Evolutionary conservation across 2,797 vertebrate species (phyloP).

Genomic region (Pseudochromis fuscus): DNA sequence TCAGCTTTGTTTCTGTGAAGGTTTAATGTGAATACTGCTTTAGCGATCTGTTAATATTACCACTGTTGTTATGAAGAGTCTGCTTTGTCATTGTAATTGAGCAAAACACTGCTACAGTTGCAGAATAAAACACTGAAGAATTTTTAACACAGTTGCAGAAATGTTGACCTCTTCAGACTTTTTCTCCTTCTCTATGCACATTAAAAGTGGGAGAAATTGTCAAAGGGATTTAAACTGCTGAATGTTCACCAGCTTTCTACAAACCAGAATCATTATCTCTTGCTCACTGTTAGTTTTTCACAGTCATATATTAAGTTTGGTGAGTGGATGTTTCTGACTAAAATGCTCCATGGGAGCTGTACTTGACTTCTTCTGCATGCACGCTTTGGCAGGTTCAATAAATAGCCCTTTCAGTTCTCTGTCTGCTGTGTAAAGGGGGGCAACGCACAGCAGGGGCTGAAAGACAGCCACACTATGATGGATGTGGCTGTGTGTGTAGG

Average conservation of each 20-base stretch:
- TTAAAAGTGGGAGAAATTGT: no score
- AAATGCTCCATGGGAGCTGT: neutral
- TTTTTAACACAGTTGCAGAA: neutral
- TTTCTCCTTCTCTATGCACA: no score
- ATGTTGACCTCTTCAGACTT: neutral
- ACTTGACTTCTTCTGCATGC: neutral
- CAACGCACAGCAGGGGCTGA: constrained; percentile 63
- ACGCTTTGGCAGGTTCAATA: constrained; percentile 42
- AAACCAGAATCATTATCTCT: neutral
- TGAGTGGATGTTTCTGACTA: neutral
- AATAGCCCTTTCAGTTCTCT: constrained; percentile 34
- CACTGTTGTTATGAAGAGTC: neutral
- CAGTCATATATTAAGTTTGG: neutral
- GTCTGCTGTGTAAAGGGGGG: constrained; percentile 52
- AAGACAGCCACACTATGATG: constrained; percentile 46
- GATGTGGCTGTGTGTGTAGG: constrained; percentile 42
- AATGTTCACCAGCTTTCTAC: constrained; percentile 13
- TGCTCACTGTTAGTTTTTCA: neutral
- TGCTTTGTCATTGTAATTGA: neutral
- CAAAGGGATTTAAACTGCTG: neutral
- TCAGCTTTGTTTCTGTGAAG: neutral
- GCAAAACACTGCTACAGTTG: neutral
- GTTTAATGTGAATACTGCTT: neutral
- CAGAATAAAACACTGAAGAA: neutral
- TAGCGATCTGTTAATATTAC: neutral